phyloP scores from a whole-genome alignment of 2,113 vertebrate species.

The Oxygymnocypris stewartii region DNA sequence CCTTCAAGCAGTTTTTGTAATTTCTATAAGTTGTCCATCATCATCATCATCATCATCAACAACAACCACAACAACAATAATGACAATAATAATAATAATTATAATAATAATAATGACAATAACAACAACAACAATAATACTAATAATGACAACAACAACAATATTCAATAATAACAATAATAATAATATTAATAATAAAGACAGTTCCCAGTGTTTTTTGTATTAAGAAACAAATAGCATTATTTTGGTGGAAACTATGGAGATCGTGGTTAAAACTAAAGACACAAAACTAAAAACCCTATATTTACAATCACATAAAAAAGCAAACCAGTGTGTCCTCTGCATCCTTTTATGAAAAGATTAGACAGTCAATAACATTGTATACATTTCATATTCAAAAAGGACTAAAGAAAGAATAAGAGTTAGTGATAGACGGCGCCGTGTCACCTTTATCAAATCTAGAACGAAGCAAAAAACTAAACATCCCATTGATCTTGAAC shows the following conservation, averaged over 20 bases:
- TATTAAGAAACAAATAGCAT: neutral
- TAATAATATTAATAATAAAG: neutral
- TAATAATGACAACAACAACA: no score
- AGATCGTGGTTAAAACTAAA: neutral
- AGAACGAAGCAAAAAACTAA: neutral
- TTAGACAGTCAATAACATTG: neutral
- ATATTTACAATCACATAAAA: neutral
- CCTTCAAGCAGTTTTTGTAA: no score
- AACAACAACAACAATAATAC: neutral
- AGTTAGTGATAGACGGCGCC: neutral
- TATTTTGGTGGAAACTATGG: neutral
- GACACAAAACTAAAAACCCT: neutral
- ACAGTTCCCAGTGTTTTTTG: no score
- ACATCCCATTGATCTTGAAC: neutral
- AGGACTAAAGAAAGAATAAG: conserved; percentile 42
- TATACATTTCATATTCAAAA: neutral
- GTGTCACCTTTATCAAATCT: conserved; percentile 1
- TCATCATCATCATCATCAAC: no score
- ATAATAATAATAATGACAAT: neutral
- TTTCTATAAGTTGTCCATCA: no score
- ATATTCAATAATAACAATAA: neutral
- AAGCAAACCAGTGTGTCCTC: neutral
- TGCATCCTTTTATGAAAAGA: neutral
- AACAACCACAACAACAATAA: neutral
- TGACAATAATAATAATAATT: neutral